phyloP scores from a whole-genome alignment of 2,113 vertebrate species.

The Tonatia bakeri region DNA sequence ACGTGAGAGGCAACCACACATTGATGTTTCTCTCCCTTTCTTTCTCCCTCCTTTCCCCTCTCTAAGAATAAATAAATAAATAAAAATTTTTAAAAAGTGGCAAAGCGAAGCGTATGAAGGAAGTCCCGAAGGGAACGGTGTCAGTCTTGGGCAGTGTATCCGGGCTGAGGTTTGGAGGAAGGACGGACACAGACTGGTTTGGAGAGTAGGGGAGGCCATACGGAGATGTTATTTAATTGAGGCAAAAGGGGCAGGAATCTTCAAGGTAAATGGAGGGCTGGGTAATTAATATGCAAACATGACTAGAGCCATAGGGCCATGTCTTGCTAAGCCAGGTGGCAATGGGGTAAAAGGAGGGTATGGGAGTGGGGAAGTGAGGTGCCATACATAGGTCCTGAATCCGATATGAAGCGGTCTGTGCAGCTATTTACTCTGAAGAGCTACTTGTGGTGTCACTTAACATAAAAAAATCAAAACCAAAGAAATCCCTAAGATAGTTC shows the following conservation, averaged over 20 bases:
- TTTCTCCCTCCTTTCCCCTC: no score
- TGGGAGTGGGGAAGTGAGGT: no score
- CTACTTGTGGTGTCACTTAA: neutral
- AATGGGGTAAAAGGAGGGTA: neutral
- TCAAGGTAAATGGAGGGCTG: neutral
- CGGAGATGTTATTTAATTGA: neutral
- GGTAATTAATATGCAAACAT: neutral
- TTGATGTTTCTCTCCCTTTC: no score
- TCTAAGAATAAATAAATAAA: no score
- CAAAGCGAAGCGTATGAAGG: neutral
- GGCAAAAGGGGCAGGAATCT: neutral
- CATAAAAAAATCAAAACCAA: neutral
- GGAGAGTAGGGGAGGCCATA: neutral
- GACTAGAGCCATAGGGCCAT: neutral
- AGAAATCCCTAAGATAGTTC: neutral
- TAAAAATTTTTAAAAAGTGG: neutral
- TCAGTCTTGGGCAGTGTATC: neutral
- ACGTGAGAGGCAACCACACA: no score
- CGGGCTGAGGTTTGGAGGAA: neutral
- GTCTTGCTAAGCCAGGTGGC: no score
- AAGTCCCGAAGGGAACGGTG: neutral
- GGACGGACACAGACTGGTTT: neutral
- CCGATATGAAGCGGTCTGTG: neutral
- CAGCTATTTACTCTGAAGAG: neutral
- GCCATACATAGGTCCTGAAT: neutral